Evolutionary conservation across 2,888 invertebrate genomes (phyloP), one percentile per base, ranked within the genome.

Genomic region (Eumacrocentrus americanus): DNA sequence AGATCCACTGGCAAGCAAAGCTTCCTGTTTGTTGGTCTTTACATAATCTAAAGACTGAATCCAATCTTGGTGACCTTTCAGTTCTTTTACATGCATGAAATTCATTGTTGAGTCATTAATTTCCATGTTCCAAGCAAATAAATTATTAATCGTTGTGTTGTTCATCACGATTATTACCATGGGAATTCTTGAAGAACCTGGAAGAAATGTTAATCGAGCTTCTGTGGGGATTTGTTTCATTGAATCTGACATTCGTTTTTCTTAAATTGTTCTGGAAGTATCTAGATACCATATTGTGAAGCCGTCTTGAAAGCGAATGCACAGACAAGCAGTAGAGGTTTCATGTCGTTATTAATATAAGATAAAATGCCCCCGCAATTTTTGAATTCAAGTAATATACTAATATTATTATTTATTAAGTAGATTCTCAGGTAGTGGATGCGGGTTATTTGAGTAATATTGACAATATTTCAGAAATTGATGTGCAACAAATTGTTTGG

Each of bases 1-100:
- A 0, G 94, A 91, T 2, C 91, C 89, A 61, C 91, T 91, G 0
- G 94, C 95, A 53, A 96, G 74, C 51, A 94, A 77, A 44, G 94
- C 75, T 70, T 88, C 86, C 42, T 84, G 84, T 18, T 83, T 77
- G 64, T 85, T 87, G 67, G 86, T 83, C 61, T 77, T 67, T 11
- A 85, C 80, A 67, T 92, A 89, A 82, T 95, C 94, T 55, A 97
- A 78, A 3, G 91, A 89, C 61, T 92, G 83, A 3, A 96, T 89
- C 96, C 96, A 97, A 80, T 96, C 94, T 73, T 95, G 93, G 77
- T 96, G 96, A 0, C 95, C 95, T 1, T 79, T 70, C 34, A 95
- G 79, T 9, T 81, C 82, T 61, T 86, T 85, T 2, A 84, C 81
- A 67, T 82, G 81, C 40, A 81, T 74, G 72, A 84, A 86, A 64